Percentiles rank a stretch among this genome's conserved stretches.
phyloP scores from a whole-genome alignment of 2,113 vertebrate genomes.

The Oreochromis niloticus region DNA sequence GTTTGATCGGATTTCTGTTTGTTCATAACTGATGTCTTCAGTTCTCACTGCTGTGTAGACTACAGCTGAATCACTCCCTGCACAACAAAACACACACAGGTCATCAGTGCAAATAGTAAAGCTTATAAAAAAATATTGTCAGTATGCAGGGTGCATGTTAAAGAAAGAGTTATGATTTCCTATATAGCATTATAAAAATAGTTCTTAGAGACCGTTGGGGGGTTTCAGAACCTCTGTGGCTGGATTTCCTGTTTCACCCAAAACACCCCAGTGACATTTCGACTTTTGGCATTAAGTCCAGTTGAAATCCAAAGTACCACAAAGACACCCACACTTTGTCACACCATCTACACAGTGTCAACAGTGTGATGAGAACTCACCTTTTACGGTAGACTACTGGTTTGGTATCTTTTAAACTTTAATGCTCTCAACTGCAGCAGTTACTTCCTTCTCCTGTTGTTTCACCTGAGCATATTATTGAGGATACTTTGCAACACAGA shows the following conservation, averaged over 20 bases:
- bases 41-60: neutral
- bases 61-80: neutral
- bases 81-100: neutral
- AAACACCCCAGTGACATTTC: neutral
- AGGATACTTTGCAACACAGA: accelerated
- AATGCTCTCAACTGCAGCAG: accelerated
- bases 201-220: neutral
- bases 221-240: neutral
- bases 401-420: neutral
- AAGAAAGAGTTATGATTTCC: neutral
- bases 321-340: neutral
- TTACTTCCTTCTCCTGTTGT: neutral
- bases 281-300: neutral
- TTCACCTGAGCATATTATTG: accelerated
- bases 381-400: accelerated
- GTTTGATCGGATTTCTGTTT: neutral
- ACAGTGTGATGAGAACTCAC: neutral
- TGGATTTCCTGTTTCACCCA: neutral
- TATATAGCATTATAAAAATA: neutral
- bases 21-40: neutral
- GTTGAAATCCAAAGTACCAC: neutral
- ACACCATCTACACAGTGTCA: neutral
- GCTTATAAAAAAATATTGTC: neutral
- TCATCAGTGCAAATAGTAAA: neutral
- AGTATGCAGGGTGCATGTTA: neutral